Percentiles rank a stretch among this genome's conserved stretches.
Evolutionary conservation across 64 coral and sea anemone species (phyloP).

Genomic region (Porites lutea): DNA sequence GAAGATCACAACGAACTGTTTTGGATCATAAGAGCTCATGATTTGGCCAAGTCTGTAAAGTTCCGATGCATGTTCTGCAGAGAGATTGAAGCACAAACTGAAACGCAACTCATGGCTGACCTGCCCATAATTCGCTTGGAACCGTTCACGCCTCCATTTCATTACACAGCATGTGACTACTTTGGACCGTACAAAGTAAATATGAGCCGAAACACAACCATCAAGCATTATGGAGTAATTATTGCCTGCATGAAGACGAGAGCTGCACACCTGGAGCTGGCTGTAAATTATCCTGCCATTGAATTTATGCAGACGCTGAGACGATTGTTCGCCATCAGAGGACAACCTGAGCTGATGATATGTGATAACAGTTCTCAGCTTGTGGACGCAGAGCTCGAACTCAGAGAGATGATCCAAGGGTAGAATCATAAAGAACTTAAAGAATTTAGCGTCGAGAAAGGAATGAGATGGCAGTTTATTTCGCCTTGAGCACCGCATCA

Average conservation of each 20-base stretch:
- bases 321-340: slow-evolving; percentile 32
- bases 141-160: too few species aligned
- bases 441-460: slow-evolving; percentile 28
- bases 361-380: slow-evolving; percentile 63
- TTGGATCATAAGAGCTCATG: slow-evolving; percentile 67
- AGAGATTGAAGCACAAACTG: slow-evolving; percentile 28
- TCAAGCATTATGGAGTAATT: slow-evolving; percentile 50
- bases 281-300: not conserved
- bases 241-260: slow-evolving; percentile 61
- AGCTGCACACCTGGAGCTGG: slow-evolving; percentile 63
- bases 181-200: too few species aligned
- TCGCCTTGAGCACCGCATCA: slow-evolving; percentile 3
- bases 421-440: slow-evolving; percentile 7
- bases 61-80: slow-evolving; percentile 34
- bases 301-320: slow-evolving; percentile 52
- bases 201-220: slow-evolving; percentile 32
- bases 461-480: slow-evolving; percentile 6
- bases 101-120: slow-evolving; percentile 58
- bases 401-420: slow-evolving; percentile 45
- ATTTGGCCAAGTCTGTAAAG: slow-evolving; percentile 53
- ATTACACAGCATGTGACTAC: too few species aligned
- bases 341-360: slow-evolving; percentile 15
- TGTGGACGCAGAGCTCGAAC: slow-evolving; percentile 47
- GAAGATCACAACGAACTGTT: slow-evolving; percentile 44
- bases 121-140: too few species aligned